Evolutionary conservation across 2,113 vertebrate species (phyloP).

Genomic region (Agelaius tricolor): DNA sequence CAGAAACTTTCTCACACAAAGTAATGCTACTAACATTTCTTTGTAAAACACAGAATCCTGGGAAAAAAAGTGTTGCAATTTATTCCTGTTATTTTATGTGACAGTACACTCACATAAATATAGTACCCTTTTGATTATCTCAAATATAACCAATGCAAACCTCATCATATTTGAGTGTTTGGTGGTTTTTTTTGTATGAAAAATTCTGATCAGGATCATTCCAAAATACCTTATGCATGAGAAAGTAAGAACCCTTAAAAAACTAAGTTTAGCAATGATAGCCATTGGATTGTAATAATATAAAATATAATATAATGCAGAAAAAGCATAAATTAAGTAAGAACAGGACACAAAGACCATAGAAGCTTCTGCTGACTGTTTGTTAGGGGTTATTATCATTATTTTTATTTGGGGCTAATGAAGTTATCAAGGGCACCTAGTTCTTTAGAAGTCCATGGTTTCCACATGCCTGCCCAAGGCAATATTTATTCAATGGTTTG

Average conservation of each 20-base stretch:
- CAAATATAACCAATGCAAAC: background rate
- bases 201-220: background rate
- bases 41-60: background rate
- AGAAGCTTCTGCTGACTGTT: background rate
- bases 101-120: background rate
- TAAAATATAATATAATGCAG: background rate
- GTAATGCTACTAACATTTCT: background rate
- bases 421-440: background rate
- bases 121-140: background rate
- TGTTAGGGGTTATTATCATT: background rate
- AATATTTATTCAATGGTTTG: constrained; percentile 25
- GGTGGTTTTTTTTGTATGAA: background rate
- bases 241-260: background rate
- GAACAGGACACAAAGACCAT: background rate
- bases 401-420: background rate
- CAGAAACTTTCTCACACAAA: background rate
- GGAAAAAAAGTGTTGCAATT: background rate
- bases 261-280: background rate
- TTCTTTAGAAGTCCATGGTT: constrained; percentile 32
- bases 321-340: background rate
- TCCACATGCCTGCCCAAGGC: background rate
- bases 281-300: background rate
- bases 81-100: background rate
- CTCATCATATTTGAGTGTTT: background rate
- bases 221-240: background rate